Evolutionary conservation across 1,140 invertebrate species (phyloP).

Genomic region (Drosophila sp.): DNA sequence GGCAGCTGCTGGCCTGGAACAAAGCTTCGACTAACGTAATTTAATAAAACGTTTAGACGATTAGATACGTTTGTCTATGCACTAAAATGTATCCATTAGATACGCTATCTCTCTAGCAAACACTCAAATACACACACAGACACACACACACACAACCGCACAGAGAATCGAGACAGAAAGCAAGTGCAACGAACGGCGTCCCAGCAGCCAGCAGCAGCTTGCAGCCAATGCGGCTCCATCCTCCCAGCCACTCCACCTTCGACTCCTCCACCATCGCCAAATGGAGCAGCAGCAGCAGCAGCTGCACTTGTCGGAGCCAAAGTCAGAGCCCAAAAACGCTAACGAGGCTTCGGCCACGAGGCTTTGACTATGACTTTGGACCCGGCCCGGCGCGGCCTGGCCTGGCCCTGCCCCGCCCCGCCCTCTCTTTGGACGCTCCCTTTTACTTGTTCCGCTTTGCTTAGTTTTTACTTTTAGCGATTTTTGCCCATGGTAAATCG

Average conservation of each 20-base stretch:
- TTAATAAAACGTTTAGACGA: conserved; percentile 82
- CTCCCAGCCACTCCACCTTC: conserved; percentile 12
- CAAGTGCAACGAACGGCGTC: conserved; percentile 65
- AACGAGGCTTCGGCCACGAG: conserved; percentile 76
- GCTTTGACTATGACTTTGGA: conserved; percentile 39
- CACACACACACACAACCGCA: conserved; percentile 31
- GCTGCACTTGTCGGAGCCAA: conserved; percentile 68
- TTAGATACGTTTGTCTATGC: conserved; percentile 81
- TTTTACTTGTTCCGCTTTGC: conserved; percentile 57
- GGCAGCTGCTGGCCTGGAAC: conserved; percentile 41
- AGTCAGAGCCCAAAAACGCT: conserved; percentile 58
- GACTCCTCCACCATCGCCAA: conserved; percentile 37
- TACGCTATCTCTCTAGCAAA: conserved; percentile 75
- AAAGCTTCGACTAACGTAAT: conserved; percentile 74
- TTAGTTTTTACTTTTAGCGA: conserved; percentile 55
- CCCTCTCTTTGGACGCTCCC: conserved; percentile 50
- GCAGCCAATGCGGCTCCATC: conserved; percentile 52
- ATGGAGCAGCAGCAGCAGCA: conserved; percentile 46
- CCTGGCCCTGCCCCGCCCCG: conserved; percentile 30
- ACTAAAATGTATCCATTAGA: conserved; percentile 81
- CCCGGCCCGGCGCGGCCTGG: conserved; percentile 19
- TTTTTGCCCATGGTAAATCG: conserved; percentile 69
- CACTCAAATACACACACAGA: conserved; percentile 39
- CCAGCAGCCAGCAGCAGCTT: conserved; percentile 4
- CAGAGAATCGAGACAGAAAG: conserved; percentile 19